A percentile compares a stretch with the other conserved stretches of the same genome.
Evolutionary conservation across 2,113 vertebrate genomes (phyloP).

Genomic region (Polyodon spathula): DNA sequence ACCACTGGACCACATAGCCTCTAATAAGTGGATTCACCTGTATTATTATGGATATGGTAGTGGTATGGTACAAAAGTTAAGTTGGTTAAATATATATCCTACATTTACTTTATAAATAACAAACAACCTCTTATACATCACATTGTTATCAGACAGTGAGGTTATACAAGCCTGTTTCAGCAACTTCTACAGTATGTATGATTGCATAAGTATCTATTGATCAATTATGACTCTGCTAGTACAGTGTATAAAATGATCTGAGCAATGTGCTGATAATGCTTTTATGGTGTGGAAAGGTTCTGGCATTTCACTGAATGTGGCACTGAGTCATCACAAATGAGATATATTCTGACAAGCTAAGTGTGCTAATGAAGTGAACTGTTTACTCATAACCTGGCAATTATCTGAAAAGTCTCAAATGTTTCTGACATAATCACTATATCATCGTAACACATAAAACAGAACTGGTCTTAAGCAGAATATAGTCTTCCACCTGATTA

Average conservation of each 20-base stretch:
- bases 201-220: conserved; percentile 36
- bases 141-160: neutral
- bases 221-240: conserved; percentile 19
- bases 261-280: conserved; percentile 32
- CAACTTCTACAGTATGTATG: conserved; percentile 14
- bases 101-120: no score
- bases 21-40: no score
- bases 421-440: conserved; percentile 9
- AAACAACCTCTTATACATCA: no score
- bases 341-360: conserved; percentile 29
- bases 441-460: conserved; percentile 26
- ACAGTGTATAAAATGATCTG: conserved; percentile 30
- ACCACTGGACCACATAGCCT: no score
- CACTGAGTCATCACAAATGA: conserved; percentile 30
- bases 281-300: conserved; percentile 21
- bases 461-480: conserved; percentile 18
- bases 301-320: conserved; percentile 30
- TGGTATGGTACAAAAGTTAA: no score
- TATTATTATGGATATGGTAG: no score
- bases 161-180: neutral
- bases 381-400: conserved; percentile 30
- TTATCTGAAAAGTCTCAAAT: conserved; percentile 27
- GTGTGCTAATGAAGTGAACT: conserved; percentile 38
- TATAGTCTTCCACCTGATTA: neutral
- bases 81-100: no score